Base-by-base conservation (phyloP, 2,888 invertebrate species). In the Drosophila hamatofila region DNA sequence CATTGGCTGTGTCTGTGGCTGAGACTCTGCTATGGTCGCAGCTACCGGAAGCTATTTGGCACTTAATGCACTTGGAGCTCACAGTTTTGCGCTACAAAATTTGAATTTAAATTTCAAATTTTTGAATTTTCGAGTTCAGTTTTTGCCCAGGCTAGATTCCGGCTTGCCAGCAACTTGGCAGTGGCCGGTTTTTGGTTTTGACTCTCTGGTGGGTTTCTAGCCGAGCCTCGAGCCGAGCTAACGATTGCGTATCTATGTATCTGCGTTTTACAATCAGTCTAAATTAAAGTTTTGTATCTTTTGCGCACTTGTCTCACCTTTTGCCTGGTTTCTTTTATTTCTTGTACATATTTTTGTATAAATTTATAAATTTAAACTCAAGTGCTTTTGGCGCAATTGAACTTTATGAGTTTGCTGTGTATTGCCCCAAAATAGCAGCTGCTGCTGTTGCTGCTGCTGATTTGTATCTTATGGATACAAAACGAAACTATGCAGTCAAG, bases 1-100 rank as follows among this genome's bases (percentile, higher is more conserved):
- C 72, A 76, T 59, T 67, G 76, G 76, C 59, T 18, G 33, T 23
- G 60, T 23, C 33, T 9, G 30, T 9, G 30, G 72, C 52, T 14
- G 33, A 12, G 30, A 9, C 11, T 30, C 1, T 6, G 57, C 59
- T 64, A 56, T 37, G 41, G 51, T 56, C 41, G 51, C 16, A 54
- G 82, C 74, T 84, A 86, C 84, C 87, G 85, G 85, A 85, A 85
- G 85, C 82, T 80, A 85, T 80, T 83, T 79, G 60, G 72, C 83
- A 79, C 72, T 79, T 81, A 83, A 83, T 83, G 72, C 77, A 81
- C 72, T 81, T 81, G 69, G 71, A 80, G 75, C 62, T 58, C 62
- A 16, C 48, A 71, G 67, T 75, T 79, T 75, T 71, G 78, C 75
- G 67, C 69, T 68, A 51, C 67, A 64, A 58, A 58, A 56, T 56